phyloP scores from a whole-genome alignment of 37 sponge, comb jelly and placozoan species.

The Mnemiopsis leidyi region DNA sequence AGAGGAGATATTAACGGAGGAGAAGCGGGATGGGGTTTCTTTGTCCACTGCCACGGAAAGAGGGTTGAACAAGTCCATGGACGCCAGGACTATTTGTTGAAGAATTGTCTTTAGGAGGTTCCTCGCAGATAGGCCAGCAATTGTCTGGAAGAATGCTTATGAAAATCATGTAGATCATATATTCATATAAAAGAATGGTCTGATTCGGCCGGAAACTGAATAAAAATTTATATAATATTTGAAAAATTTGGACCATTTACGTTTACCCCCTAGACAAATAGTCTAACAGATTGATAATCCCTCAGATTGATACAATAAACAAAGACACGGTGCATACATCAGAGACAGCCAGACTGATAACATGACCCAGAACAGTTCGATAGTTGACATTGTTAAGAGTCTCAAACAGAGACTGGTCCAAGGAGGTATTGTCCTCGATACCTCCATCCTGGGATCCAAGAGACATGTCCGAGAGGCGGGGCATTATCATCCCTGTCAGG shows the following conservation, averaged over 20 bases:
- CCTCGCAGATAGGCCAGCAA: background rate
- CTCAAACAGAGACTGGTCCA: conserved; percentile 23
- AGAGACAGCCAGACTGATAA: background rate
- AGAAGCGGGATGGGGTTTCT: conserved; percentile 38
- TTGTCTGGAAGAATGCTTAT: background rate
- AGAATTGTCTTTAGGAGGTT: conserved; percentile 10
- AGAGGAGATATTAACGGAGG: background rate
- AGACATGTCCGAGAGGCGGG: conserved; percentile 35
- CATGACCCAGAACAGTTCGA: background rate
- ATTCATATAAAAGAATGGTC: too few relatives aligned
- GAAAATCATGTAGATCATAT: too few relatives aligned
- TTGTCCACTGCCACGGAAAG: background rate
- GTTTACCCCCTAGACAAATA: too few relatives aligned
- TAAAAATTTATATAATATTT: too few relatives aligned
- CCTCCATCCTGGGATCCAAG: conserved; percentile 12
- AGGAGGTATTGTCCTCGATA: background rate
- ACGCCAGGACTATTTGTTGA: conserved; percentile 49
- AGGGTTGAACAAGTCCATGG: conserved; percentile 15
- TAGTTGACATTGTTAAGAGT: conserved; percentile 36
- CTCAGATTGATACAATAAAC: too few relatives aligned
- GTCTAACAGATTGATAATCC: too few relatives aligned
- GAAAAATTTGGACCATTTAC: too few relatives aligned
- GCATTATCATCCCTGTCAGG: background rate
- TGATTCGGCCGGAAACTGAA: too few relatives aligned
- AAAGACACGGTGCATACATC: background rate